Base-by-base conservation (phyloP, 2,888 invertebrate genomes). In the Drosophila borealis region DNA sequence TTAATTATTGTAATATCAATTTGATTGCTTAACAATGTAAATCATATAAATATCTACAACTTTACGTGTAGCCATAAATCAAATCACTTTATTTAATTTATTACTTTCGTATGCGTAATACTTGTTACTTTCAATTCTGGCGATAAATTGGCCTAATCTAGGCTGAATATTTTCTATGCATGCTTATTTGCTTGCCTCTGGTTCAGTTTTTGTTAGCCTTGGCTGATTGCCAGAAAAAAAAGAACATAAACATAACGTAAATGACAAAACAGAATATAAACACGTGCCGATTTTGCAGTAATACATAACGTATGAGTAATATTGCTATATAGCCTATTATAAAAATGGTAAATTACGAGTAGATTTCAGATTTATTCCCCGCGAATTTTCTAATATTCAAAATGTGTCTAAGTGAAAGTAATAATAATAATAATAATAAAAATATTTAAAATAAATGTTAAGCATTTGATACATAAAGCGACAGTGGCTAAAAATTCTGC, bases 141-240 rank as follows among this genome's bases (percentile, higher is more conserved):
- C 48, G 14, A 3, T 42, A 37, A 68, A 49, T 56, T 50, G 53
- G 59, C 44, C 19, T 21, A 54, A 56, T 55, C 50, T 60, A 45
- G 21, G 53, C 25, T 46, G 21, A 41, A 59, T 48, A 41, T 62
- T 37, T 69, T 69, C 8, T 44, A 50, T 60, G 60, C 57, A 8
- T 45, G 45, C 10, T 44, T 44, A 54, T 51, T 54, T 45, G 45
- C 41, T 44, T 13, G 25, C 10, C n/a, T 50, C 29, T 59, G 37
- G 10, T 25, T 33, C 17, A 46, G 54, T 57, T 64, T 63, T 63
- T 63, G 42, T 71, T 55, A 59, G 56, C 68, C 56, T 70, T 81
- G 87, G 81, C 88, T 63, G 66, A 66, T 55, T 81, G 88, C 81
- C 88, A 78, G 62, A 57, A 65, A 36, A 81, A 61, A 73, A 60